Evolutionary conservation across 2,888 invertebrate species (phyloP).

Genomic region (Amphimallon solstitiale): DNA sequence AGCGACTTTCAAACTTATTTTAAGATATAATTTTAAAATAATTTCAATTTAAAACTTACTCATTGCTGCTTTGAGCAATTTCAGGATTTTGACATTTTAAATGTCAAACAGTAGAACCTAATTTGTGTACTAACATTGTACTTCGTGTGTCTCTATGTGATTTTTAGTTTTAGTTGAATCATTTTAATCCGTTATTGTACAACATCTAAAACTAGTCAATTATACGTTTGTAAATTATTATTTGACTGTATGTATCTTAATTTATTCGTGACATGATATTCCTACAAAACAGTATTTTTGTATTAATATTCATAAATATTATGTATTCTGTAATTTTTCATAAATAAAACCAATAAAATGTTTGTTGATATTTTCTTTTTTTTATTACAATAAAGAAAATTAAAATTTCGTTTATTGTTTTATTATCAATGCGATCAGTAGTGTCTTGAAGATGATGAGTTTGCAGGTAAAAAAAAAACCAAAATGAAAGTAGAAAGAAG

Average conservation of each 20-base stretch:
- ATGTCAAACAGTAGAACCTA: too few species aligned
- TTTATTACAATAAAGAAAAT: conserved; percentile 5
- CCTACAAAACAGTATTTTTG: conserved; percentile 23
- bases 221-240: conserved; percentile 14
- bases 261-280: neutral
- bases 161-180: conserved; percentile 4
- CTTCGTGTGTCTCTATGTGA: neutral
- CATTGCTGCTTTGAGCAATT: too few species aligned
- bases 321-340: neutral
- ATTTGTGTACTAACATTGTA: too few species aligned
- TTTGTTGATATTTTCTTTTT: conserved; percentile 6
- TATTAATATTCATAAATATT: conserved; percentile 8
- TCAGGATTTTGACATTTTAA: too few species aligned
- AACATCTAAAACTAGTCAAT: conserved; percentile 24
- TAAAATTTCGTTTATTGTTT: neutral
- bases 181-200: conserved; percentile 11
- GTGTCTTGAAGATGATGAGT: too few species aligned
- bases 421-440: too few species aligned
- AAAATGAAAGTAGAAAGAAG: too few species aligned
- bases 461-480: too few species aligned
- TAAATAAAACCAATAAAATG: neutral
- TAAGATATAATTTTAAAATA: too few species aligned
- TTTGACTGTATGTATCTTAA: conserved; percentile 12
- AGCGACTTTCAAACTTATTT: too few species aligned
- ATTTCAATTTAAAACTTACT: too few species aligned